phyloP scores from a whole-genome alignment of 2,888 invertebrate species.

The Euplagia quadripunctaria region DNA sequence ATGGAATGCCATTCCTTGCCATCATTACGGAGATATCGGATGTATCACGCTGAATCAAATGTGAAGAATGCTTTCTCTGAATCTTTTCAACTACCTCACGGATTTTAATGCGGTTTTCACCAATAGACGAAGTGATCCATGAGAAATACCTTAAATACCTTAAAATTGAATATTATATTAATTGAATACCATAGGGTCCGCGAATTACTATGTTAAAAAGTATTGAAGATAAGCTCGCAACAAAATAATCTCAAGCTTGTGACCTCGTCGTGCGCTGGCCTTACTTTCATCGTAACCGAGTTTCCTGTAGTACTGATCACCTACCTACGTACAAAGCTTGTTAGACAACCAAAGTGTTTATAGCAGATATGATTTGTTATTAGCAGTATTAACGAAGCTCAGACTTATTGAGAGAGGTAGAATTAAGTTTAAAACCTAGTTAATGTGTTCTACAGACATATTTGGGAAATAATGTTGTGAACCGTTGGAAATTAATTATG shows the following conservation, averaged over 20 bases:
- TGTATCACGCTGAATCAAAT: neutral
- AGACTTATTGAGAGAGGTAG: neutral
- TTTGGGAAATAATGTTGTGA: no score
- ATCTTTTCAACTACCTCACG: no score
- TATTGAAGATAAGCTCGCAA: slow-evolving; percentile 11
- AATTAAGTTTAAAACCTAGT: neutral
- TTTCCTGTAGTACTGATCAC: slow-evolving; percentile 45
- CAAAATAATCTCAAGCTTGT: slow-evolving; percentile 24
- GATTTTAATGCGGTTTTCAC: no score
- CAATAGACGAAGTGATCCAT: no score
- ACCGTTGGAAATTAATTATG: no score
- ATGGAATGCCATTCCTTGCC: slow-evolving; percentile 18
- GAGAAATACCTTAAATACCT: no score
- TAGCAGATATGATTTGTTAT: neutral
- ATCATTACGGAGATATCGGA: neutral
- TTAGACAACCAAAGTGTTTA: slow-evolving; percentile 27
- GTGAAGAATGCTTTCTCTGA: neutral
- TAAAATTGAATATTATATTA: no score
- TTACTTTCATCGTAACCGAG: slow-evolving; percentile 49
- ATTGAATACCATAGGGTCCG: neutral
- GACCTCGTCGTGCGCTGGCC: slow-evolving; percentile 50
- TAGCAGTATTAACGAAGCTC: neutral
- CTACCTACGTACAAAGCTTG: slow-evolving; percentile 17
- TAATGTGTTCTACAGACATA: neutral
- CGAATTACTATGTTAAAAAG: neutral